Evolutionary conservation across 1,140 invertebrate genomes (phyloP).

Genomic region (Calycopis cecrops): DNA sequence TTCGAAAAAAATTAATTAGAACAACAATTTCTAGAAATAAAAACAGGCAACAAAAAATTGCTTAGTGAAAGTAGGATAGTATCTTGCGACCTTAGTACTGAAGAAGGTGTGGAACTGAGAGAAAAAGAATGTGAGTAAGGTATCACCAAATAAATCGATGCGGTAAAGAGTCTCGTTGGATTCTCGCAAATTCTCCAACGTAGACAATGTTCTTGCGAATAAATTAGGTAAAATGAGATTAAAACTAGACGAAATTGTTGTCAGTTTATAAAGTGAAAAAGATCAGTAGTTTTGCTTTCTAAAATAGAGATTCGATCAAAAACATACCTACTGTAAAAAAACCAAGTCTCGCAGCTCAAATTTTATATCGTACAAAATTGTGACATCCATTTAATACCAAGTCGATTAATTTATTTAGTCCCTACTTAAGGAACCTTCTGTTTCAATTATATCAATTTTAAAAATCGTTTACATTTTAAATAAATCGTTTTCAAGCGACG

Average conservation of each 20-base stretch:
- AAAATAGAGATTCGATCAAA: slow-evolving; percentile 66
- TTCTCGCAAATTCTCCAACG: slow-evolving; percentile 62
- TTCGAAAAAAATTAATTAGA: slow-evolving; percentile 88
- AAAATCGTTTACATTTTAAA: too few species aligned
- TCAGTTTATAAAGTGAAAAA: slow-evolving; percentile 58
- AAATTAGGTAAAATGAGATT: slow-evolving; percentile 59
- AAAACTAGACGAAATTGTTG: slow-evolving; percentile 55
- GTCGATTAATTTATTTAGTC: too few species aligned
- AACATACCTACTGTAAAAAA: too few species aligned
- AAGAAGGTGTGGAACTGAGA: slow-evolving; percentile 59
- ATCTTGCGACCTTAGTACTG: slow-evolving; percentile 47
- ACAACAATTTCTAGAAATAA: slow-evolving; percentile 73
- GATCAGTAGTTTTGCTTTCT: slow-evolving; percentile 54
- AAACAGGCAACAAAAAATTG: slow-evolving; percentile 61
- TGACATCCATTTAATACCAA: too few species aligned
- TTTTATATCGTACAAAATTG: too few species aligned
- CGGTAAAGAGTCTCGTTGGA: slow-evolving; percentile 58
- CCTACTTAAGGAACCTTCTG: too few species aligned
- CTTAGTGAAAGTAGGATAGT: slow-evolving; percentile 63
- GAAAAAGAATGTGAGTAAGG: slow-evolving; percentile 51
- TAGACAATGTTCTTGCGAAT: slow-evolving; percentile 57
- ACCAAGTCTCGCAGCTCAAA: too few species aligned
- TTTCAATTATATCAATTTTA: too few species aligned
- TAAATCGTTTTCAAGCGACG: too few species aligned
- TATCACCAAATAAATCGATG: slow-evolving; percentile 47